Conservation (phyloP, 2,888 invertebrate species). For the Charanyca ferruginea region DNA sequence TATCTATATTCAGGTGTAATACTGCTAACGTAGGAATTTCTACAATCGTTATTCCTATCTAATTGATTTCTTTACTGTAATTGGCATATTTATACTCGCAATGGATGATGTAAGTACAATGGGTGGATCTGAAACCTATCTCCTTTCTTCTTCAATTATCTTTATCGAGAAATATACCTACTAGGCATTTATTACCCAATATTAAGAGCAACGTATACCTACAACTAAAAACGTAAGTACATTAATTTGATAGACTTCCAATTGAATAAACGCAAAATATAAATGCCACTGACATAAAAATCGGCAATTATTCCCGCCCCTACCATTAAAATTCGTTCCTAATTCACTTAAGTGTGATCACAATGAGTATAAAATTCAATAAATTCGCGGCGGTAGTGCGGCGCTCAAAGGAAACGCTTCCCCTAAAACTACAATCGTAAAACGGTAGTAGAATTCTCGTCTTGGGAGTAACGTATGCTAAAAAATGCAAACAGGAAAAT, state of each 20-base stretch:
- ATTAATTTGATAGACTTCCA: slow-evolving; percentile 35
- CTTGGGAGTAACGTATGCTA: slow-evolving; percentile 89
- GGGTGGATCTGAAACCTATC: not conserved
- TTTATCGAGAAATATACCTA: slow-evolving; percentile 1
- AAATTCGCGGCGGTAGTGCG: slow-evolving; percentile 69
- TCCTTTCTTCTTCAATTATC: slow-evolving; percentile 36
- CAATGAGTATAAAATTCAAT: slow-evolving; percentile 73
- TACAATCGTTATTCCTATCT: not conserved
- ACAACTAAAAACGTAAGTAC: not conserved
- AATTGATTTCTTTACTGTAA: slow-evolving; percentile 3
- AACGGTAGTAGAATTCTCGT: slow-evolving; percentile 76
- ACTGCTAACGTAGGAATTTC: not conserved
- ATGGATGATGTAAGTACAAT: not conserved
- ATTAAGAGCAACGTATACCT: not conserved
- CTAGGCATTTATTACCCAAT: slow-evolving; percentile 7
- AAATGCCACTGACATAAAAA: slow-evolving; percentile 55
- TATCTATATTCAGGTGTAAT: no score
- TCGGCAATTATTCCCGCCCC: slow-evolving; percentile 53
- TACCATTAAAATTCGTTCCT: slow-evolving; percentile 62
- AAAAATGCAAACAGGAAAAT: slow-evolving; percentile 91
- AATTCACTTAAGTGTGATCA: slow-evolving; percentile 69
- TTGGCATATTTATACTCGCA: not conserved
- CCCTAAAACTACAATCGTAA: slow-evolving; percentile 88
- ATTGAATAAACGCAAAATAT: slow-evolving; percentile 52
- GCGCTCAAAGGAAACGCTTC: slow-evolving; percentile 69